Base-by-base conservation (phyloP, 1,140 invertebrate genomes). In the Hyposmocoma kahamanoa region DNA sequence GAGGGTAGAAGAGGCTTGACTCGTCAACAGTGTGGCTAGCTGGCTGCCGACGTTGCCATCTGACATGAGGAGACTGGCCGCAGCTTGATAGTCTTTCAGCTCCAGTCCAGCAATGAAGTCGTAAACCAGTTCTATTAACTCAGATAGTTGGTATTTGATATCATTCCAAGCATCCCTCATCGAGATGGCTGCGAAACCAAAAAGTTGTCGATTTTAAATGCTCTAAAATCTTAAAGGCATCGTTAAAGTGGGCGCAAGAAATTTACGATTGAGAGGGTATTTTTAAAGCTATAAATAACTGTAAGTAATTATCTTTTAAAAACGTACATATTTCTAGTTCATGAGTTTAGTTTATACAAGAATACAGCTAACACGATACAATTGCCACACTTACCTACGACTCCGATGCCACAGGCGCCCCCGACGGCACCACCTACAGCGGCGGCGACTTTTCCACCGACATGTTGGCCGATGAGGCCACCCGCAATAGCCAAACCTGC, bases 381-480 rank as follows among this genome's bases (percentile, higher is more conserved):
- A 28, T 6, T 28, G 24, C 11, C 24, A n/a, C 24, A 64, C 62
- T 71, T 55, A 80, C 79, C 69, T 43, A 72, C 61, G 41, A 79
- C 55, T 6, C 78, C 78, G 22, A 81, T 20, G 1, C 81, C 78
- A 41, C 76, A 84, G 9, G 59, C 72, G 1, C 78, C 81, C 3
- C 81, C 78, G 8, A 84, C 62, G 0, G 69, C 75, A 0, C 81
- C 72, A 1, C 78, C 81, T 5, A 82, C 61, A 0, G 67, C 72
- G 0, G 78, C 78, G n/a, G 76, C 78, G 11, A 73, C 22, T 53
- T 72, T 74, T 3, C 81, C 81, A 13, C 78, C 78, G 62, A 72
- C 76, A 53, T 75, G 67, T 15, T 60, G 67, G 3, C 81, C 81
- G 22, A 84, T 66, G 20, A 84, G 22, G 3, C 66, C 67, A 1